Percentiles rank a stretch among this genome's conserved stretches.
Evolutionary conservation across 2,113 vertebrate genomes (phyloP).

Genomic region (Thamnaconus septentrionalis): DNA sequence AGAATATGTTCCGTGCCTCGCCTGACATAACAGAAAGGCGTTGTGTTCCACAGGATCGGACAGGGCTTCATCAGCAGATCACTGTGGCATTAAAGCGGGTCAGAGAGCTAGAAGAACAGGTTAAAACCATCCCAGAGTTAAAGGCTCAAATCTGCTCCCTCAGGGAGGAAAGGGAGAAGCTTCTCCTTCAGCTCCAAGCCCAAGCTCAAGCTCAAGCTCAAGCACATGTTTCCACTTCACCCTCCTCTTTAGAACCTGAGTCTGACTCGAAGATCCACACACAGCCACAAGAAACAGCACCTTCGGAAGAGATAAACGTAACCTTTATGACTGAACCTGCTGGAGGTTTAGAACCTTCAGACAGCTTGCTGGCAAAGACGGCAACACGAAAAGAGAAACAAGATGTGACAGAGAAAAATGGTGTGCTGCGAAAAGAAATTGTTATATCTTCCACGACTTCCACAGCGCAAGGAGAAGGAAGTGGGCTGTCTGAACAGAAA

Average conservation of each 20-base stretch:
- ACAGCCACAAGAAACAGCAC: constrained; percentile 30
- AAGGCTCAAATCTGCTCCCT: constrained; percentile 75
- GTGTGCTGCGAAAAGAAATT: constrained; percentile 26
- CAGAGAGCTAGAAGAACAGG: constrained; percentile 74
- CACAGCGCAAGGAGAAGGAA: constrained; percentile 1
- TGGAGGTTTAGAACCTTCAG: constrained; percentile 26
- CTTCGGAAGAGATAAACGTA: constrained; percentile 47
- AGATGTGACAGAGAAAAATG: constrained; percentile 27
- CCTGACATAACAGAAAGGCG: constrained; percentile 59
- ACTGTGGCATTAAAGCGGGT: constrained; percentile 70
- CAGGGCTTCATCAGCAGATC: constrained; percentile 73
- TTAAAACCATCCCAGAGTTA: constrained; percentile 75
- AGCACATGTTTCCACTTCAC: constrained; percentile 23
- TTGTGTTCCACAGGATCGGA: constrained; percentile 50
- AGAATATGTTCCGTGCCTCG: constrained; percentile 68
- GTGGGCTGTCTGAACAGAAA: constrained; percentile 22
- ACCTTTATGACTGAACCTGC: constrained; percentile 33
- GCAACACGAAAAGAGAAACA: constrained; percentile 26
- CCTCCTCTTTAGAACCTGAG: constrained; percentile 14
- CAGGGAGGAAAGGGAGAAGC: constrained; percentile 64
- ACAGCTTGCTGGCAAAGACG: constrained; percentile 15
- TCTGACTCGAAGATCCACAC: constrained; percentile 14
- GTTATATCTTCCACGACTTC: constrained; percentile 15
- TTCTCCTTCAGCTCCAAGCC: constrained; percentile 63
- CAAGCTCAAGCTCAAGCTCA: not conserved